These are phyloP conservation scores for Psophia crepitans DNA, from an alignment of 2,113 vertebrate genomes.

Conservation along the genomic window DNA sequence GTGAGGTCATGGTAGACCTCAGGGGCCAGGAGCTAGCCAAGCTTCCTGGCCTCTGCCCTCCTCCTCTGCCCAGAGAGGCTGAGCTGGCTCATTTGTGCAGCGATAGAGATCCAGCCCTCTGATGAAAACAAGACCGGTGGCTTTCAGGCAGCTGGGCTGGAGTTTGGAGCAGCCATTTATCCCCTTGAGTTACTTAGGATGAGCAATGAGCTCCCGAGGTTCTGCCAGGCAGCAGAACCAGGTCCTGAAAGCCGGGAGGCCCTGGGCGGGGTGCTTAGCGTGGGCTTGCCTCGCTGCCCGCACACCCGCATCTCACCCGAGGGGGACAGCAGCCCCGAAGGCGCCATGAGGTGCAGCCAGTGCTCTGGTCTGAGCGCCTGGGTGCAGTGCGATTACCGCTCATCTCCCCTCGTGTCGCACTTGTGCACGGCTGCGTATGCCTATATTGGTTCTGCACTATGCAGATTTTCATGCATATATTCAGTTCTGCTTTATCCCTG, in stretches of 20 bases:
- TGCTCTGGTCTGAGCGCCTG: accelerated
- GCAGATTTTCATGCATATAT: too few relatives aligned
- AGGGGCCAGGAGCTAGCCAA: neutral
- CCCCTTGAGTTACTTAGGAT: accelerated
- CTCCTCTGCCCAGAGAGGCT: neutral
- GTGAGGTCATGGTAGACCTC: neutral
- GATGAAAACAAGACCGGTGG: neutral
- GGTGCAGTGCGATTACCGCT: neutral
- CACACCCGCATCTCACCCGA: neutral
- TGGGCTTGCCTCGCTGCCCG: neutral
- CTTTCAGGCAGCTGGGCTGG: neutral
- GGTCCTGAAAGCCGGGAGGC: neutral
- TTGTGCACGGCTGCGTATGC: neutral
- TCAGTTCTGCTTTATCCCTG: neutral
- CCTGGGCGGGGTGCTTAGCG: accelerated
- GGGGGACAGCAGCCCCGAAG: neutral
- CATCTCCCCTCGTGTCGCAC: neutral
- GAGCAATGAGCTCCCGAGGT: neutral
- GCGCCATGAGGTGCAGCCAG: neutral
- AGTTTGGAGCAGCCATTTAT: accelerated
- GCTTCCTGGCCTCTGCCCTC: neutral
- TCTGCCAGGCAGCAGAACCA: neutral
- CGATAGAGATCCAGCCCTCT: neutral
- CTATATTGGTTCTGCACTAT: too few relatives aligned
- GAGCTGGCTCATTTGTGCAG: neutral